Evolutionary conservation across 2,888 invertebrate genomes (phyloP).

Genomic region (Acheta domesticus): DNA sequence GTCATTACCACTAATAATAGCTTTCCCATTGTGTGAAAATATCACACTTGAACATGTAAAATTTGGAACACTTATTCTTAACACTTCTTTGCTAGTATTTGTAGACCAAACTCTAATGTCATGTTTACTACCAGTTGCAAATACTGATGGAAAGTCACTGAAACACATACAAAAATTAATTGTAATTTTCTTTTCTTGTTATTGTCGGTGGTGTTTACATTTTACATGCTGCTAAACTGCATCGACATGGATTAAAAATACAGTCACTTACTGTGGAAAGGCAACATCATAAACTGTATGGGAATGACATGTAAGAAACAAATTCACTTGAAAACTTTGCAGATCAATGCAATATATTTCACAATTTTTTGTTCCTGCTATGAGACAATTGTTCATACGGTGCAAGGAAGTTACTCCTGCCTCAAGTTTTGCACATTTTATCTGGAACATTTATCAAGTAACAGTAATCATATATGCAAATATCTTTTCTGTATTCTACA

Average conservation of each 20-base stretch:
- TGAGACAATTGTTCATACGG: slow-evolving; percentile 57
- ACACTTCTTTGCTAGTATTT: slow-evolving; percentile 69
- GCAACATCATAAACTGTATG: slow-evolving; percentile 74
- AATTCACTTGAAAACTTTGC: slow-evolving; percentile 61
- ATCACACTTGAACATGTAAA: slow-evolving; percentile 76
- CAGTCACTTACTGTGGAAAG: slow-evolving; percentile 69
- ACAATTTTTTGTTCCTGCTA: slow-evolving; percentile 72
- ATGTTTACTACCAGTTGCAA: slow-evolving; percentile 81
- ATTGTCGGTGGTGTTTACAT: background rate
- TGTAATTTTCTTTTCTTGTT: background rate
- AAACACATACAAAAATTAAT: slow-evolving; percentile 12
- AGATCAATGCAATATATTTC: slow-evolving; percentile 78
- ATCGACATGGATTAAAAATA: background rate
- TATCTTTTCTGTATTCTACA: background rate
- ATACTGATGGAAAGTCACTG: slow-evolving; percentile 77
- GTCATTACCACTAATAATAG: slow-evolving; percentile 66
- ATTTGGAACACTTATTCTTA: slow-evolving; percentile 82
- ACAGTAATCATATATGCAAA: background rate
- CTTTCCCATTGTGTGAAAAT: slow-evolving; percentile 75
- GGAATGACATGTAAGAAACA: slow-evolving; percentile 79
- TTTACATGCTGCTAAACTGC: background rate
- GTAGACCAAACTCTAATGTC: slow-evolving; percentile 85
- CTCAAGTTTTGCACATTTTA: slow-evolving; percentile 57
- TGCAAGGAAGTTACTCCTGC: slow-evolving; percentile 74
- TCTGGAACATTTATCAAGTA: slow-evolving; percentile 46